phyloP scores from a whole-genome alignment of 2,888 invertebrate species.

The Xanthorhoe spadicearia region DNA sequence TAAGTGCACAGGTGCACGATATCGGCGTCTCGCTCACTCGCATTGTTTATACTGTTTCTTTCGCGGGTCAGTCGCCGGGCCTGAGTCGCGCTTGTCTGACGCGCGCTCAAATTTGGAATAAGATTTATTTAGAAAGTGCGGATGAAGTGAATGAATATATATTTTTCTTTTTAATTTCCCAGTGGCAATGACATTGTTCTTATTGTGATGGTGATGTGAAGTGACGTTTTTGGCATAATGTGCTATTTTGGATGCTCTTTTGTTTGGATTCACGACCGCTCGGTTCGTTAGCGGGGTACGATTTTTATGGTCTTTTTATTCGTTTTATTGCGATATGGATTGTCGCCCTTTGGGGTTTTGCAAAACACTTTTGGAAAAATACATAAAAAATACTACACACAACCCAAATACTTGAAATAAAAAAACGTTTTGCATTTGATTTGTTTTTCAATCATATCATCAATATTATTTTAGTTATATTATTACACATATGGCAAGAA shows the following conservation, averaged over 20 bases:
- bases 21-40: conserved; percentile 68
- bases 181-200: conserved; percentile 53
- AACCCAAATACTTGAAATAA: neutral
- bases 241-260: conserved; percentile 60
- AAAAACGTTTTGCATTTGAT: neutral
- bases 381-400: neutral
- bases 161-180: conserved; percentile 42
- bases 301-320: conserved; percentile 50
- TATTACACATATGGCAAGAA: conserved; percentile 23
- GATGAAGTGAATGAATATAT: conserved; percentile 52
- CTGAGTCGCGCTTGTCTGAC: conserved; percentile 56
- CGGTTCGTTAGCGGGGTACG: conserved; percentile 50
- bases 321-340: conserved; percentile 38
- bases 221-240: conserved; percentile 63
- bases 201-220: conserved; percentile 50
- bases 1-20: conserved; percentile 80
- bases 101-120: conserved; percentile 48
- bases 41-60: conserved; percentile 51
- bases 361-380: neutral
- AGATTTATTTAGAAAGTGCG: conserved; percentile 58
- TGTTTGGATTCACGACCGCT: conserved; percentile 55
- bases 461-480: conserved; percentile 4
- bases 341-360: conserved; percentile 44
- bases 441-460: conserved; percentile 5
- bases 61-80: conserved; percentile 68